Evolutionary conservation across 2,888 invertebrate species (phyloP), one percentile per base, ranked within the genome.

Genomic region (Dioctria rufipes): DNA sequence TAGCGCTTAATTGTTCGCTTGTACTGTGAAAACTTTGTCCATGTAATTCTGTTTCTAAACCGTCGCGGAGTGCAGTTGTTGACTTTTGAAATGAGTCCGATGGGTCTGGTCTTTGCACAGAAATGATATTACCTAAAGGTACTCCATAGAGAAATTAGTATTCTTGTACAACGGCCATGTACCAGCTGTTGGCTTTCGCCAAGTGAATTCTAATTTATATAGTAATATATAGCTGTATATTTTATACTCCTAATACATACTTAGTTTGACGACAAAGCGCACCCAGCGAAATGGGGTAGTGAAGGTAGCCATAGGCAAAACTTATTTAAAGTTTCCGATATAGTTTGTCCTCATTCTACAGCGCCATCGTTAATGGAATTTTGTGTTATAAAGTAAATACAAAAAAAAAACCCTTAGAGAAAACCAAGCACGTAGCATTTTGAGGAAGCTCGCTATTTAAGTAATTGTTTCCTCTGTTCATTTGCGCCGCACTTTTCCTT

Each of bases 401-500:
- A 25, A 25, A 25, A 25, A 25, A 46, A 66, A 46, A 67, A 67
- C 67, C 67, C 67, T 67, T 67, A 13, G 13, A 46, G 4, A 9
- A 67, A 67, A 67, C 40, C 8, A 43, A 67, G 67, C 67, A 67
- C 67, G 67, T 67, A 3, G 43, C 67, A 25, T 9, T 46, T 67
- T n/a, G 46, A 67, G 67, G 67, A 67, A 67, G 67, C 25, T 67
- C 67, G 67, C 37, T 67, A 25, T 25, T 25, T 25, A 25, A 25
- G 25, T 25, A 67, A 67, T 67, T 67, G 67, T 67, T 46, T 67
- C 67, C 67, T 46, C 46, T 46, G 67, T 42, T 13, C 65, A 67
- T 9, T 25, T 25, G 46, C 13, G 65, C 42, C 46, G 46, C 43
- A 67, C 43, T 67, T 43, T 67, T 67, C 67, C 67, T 67, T 39